Conservation (phyloP, 1,140 invertebrate species). For the Eumaeus atala region DNA sequence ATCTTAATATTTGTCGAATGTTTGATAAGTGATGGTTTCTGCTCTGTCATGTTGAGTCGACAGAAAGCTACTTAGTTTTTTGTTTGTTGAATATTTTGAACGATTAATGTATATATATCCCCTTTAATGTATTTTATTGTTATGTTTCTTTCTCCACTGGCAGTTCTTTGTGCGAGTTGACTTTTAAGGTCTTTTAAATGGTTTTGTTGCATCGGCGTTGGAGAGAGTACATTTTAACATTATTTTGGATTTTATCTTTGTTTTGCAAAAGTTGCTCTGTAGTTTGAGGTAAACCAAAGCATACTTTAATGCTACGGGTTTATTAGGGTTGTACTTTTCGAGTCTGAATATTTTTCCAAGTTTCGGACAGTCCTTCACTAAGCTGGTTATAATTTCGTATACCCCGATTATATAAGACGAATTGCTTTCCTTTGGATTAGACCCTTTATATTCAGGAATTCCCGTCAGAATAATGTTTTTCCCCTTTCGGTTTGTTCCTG, state of each 20-base stretch:
- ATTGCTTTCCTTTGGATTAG: conserved; percentile 3
- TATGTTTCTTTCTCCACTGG: conserved; percentile 17
- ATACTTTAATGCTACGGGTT: conserved; percentile 17
- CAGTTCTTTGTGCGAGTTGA: conserved; percentile 12
- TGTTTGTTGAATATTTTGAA: conserved; percentile 5
- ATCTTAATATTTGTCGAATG: conserved; percentile 5
- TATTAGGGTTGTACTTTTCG: conserved; percentile 18
- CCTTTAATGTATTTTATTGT: conserved; percentile 23
- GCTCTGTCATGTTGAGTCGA: background rate
- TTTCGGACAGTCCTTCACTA: conserved; percentile 15
- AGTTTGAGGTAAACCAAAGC: conserved; percentile 14
- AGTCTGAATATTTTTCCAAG: conserved; percentile 16
- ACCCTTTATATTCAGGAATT: conserved; percentile 10
- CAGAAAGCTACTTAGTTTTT: conserved; percentile 9
- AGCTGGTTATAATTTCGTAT: conserved; percentile 11
- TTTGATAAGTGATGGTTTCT: conserved; percentile 1
- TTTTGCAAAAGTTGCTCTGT: conserved; percentile 17
- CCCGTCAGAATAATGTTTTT: conserved; percentile 21
- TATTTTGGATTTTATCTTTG: conserved; percentile 15
- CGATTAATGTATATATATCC: conserved; percentile 17
- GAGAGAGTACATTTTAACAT: conserved; percentile 18
- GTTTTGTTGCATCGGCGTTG: conserved; percentile 20
- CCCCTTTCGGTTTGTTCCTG: conserved; percentile 7
- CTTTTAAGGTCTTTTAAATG: conserved; percentile 15
- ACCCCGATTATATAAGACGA: conserved; percentile 9